phyloP scores from a whole-genome alignment of 2,888 invertebrate genomes.

The Alcis repandata region DNA sequence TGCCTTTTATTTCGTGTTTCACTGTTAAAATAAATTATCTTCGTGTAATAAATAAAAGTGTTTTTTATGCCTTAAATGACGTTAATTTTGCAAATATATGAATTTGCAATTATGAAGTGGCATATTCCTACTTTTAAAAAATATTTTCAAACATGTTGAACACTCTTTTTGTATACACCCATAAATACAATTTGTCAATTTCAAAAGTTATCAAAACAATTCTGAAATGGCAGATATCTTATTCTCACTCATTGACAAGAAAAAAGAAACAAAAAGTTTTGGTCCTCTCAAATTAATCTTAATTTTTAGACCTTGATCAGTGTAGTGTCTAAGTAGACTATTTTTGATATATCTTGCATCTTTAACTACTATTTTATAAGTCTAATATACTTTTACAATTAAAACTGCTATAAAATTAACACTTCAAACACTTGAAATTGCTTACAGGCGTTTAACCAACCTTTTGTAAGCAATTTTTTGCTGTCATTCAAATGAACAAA shows the following conservation, averaged over 20 bases:
- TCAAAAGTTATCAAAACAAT: no score
- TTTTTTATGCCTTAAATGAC: not conserved
- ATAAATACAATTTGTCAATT: no score
- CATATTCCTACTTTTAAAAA: no score
- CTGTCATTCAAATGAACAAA: conserved; percentile 58
- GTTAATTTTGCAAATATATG: not conserved
- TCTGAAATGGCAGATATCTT: no score
- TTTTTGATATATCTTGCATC: not conserved
- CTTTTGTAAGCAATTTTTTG: conserved; percentile 53
- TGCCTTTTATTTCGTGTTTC: conserved; percentile 19
- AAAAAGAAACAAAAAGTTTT: no score
- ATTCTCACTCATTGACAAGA: no score
- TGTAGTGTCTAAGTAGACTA: not conserved
- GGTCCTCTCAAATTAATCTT: no score
- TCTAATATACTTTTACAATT: conserved; percentile 6
- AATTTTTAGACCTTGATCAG: no score
- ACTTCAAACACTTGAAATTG: conserved; percentile 10
- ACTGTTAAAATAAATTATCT: not conserved
- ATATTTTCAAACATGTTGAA: no score
- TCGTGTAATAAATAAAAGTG: not conserved
- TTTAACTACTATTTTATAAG: conserved; percentile 1
- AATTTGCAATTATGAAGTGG: not conserved
- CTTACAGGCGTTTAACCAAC: conserved; percentile 44
- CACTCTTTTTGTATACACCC: no score
- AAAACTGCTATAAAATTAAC: conserved; percentile 20